Base-by-base conservation (phyloP, 2,888 invertebrate species). In the Seira sanloemensis region DNA sequence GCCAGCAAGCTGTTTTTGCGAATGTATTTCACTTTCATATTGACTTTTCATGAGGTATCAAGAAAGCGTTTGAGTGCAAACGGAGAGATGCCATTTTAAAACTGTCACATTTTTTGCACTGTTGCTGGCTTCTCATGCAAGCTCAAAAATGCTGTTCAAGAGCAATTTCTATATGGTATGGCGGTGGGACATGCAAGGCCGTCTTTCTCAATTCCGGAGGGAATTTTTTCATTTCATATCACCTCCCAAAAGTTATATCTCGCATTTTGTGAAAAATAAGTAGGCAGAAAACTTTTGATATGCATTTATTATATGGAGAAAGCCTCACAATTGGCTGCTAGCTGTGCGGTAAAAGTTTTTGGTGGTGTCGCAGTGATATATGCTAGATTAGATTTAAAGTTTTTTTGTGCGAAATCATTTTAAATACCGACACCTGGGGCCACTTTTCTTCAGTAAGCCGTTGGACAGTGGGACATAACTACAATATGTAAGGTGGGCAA, bases 271-370 rank as follows among this genome's bases (percentile, higher is more conserved):
- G 58, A 58, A 58, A 58, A 58, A 58, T 58, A 9, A 58, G 9
- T 18, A n/a, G 58, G 58, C n/a, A 58, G n/a, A n/a, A 58, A 58
- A 58, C 58, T 58, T 58, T 7, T 58, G 16, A 58, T n/a, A 18
- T 58, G 58, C 7, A 7, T 58, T 58, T 7, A 58, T 18, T 58
- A 16, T 58, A 78, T 7, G 18, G 69, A 65, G 69, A 73, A n/a
- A 79, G 46, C 37, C 69, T 72, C 72, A 79, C 50, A 79, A 79
- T 73, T 73, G 46, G 79, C 79, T 79, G 72, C 72, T 66, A 79
- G 79, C 79, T 79, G 79, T 79, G 79, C 79, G 79, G 79, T 79
- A 73, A 73, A 58, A 78, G 79, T 79, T 79, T 50, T 5, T 71
- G 26, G 24, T 72, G 78, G 80, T 80, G 74, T 80, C 62, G 74